Evolutionary conservation across 2,888 invertebrate species (phyloP).

Genomic region (Apamea epomidion): DNA sequence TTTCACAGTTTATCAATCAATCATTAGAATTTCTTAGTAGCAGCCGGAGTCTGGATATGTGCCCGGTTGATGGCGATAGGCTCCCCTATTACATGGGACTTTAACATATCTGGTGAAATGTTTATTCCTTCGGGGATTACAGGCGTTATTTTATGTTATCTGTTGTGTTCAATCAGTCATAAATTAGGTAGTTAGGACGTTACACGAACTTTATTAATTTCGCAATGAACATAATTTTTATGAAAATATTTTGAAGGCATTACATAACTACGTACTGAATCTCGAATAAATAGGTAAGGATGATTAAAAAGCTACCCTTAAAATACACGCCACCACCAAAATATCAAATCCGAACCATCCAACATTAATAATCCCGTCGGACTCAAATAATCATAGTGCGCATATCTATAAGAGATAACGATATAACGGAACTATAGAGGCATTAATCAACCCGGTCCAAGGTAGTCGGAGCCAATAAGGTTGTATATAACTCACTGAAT

Average conservation of each 20-base stretch:
- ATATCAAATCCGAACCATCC: constrained; percentile 21
- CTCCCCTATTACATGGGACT: neutral
- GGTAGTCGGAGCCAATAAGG: constrained; percentile 80
- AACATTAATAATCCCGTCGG: constrained; percentile 40
- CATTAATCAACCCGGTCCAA: constrained; percentile 80
- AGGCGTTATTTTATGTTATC: too few relatives aligned
- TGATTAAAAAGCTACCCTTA: neutral
- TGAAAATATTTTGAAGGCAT: neutral
- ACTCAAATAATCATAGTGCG: constrained; percentile 60
- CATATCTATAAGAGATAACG: constrained; percentile 66
- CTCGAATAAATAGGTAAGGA: neutral
- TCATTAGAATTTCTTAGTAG: neutral
- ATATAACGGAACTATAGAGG: constrained; percentile 73
- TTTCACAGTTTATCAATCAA: neutral
- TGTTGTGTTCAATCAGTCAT: neutral
- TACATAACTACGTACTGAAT: neutral
- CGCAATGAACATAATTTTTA: neutral
- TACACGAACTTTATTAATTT: neutral
- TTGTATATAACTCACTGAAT: constrained; percentile 82
- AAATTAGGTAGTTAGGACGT: neutral
- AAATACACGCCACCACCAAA: constrained; percentile 16
- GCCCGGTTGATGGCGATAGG: neutral
- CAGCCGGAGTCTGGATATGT: neutral
- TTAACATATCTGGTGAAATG: neutral
- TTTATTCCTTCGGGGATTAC: neutral